These are phyloP conservation scores for Abrostola tripartita DNA, from an alignment of 2,888 invertebrate species.

Conservation along the genomic window DNA sequence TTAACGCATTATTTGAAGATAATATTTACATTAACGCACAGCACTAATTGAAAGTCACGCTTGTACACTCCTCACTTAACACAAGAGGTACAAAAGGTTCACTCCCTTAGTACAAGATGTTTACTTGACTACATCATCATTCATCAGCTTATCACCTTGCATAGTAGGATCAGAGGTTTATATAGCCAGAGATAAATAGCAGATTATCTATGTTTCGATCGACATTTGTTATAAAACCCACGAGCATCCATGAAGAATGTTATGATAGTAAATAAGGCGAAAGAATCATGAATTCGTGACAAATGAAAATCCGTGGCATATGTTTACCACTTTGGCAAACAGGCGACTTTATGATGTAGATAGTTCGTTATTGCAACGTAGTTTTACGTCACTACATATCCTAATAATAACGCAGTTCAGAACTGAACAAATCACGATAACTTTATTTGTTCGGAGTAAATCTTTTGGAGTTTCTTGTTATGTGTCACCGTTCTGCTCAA, in stretches of 20 bases:
- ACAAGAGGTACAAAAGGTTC: constrained; percentile 20
- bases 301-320: no score
- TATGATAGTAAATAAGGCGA: neutral
- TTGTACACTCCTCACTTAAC: constrained; percentile 48
- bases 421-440: neutral
- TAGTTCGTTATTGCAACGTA: no score
- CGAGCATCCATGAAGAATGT: no score
- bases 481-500: constrained; percentile 37
- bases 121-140: neutral
- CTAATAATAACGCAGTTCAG: no score
- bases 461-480: constrained; percentile 27
- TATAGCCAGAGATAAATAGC: no score
- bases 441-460: constrained; percentile 7
- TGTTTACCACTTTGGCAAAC: no score
- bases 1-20: constrained; percentile 45
- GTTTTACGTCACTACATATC: no score
- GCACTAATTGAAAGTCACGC: constrained; percentile 52
- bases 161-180: no score
- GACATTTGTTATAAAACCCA: no score
- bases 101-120: neutral
- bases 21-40: constrained; percentile 47
- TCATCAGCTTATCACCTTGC: no score
- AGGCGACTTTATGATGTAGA: no score
- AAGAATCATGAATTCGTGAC: neutral
- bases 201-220: neutral